A percentile compares a stretch with the other conserved stretches of the same genome.
phyloP scores from a whole-genome alignment of 2,888 invertebrate genomes.

The Coelopa pilipes region DNA sequence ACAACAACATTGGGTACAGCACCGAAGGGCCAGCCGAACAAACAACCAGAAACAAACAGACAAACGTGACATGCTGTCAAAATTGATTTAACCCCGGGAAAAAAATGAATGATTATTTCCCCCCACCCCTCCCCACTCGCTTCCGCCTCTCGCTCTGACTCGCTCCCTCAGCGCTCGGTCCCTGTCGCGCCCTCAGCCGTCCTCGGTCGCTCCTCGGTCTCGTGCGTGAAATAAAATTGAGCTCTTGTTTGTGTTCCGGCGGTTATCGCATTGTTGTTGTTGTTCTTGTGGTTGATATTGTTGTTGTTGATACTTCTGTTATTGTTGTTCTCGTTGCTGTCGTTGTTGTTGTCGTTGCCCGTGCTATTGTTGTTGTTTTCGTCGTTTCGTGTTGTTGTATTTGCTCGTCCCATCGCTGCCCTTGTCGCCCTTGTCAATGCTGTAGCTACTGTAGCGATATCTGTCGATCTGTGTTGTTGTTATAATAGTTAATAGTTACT shows the following conservation, averaged over 20 bases:
- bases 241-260: not conserved
- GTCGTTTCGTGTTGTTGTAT: not conserved
- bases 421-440: too few species aligned
- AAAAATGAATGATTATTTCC: not conserved
- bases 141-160: too few species aligned
- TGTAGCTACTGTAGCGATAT: not conserved
- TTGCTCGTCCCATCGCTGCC: too few species aligned
- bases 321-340: not conserved
- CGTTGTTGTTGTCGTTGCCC: not conserved
- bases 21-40: not conserved
- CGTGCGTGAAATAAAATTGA: not conserved
- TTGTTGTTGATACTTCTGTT: not conserved
- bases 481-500: not conserved
- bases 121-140: too few species aligned
- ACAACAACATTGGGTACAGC: not conserved
- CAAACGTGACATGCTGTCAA: constrained; percentile 30
- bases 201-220: not conserved
- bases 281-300: too few species aligned
- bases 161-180: too few species aligned
- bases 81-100: constrained; percentile 40
- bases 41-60: constrained; percentile 10
- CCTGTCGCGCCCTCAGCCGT: too few species aligned
- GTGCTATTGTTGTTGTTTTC: not conserved
- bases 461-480: not conserved
- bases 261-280: not conserved